Conservation (phyloP, 2,113 vertebrate species). For the Corvus hawaiiensis region DNA sequence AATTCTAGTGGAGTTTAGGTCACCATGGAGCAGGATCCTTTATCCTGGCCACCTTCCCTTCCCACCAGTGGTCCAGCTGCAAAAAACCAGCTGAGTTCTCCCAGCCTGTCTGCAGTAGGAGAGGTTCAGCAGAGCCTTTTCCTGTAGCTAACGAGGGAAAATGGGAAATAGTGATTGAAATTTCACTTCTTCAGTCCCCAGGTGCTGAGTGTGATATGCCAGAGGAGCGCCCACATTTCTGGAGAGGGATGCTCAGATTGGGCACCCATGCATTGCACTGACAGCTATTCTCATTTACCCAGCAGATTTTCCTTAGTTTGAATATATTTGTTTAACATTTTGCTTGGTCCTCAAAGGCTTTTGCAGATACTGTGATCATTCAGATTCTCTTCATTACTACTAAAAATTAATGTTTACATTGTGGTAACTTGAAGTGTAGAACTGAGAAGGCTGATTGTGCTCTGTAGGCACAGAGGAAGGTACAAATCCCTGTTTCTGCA, state of each 20-base stretch:
- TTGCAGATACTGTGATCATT: neutral
- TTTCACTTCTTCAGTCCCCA: neutral
- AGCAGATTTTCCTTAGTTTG: neutral
- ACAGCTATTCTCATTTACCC: neutral
- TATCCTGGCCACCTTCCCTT: neutral
- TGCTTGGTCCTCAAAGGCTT: neutral
- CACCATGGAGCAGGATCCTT: neutral
- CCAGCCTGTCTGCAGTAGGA: neutral
- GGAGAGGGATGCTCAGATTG: neutral
- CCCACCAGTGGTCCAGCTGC: neutral
- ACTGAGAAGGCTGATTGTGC: neutral
- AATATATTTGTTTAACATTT: slow-evolving; percentile 6
- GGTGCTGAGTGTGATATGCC: neutral
- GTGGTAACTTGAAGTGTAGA: neutral
- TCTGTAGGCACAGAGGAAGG: neutral
- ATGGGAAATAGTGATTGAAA: neutral
- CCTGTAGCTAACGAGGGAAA: neutral
- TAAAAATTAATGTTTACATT: neutral
- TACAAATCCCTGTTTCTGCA: neutral
- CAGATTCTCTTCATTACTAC: neutral
- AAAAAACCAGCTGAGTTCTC: neutral
- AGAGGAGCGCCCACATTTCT: neutral
- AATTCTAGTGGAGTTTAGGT: neutral
- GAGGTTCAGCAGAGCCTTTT: neutral
- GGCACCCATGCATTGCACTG: neutral